Base-by-base conservation (phyloP, 2,797 vertebrate species). In the Todus mexicanus region DNA sequence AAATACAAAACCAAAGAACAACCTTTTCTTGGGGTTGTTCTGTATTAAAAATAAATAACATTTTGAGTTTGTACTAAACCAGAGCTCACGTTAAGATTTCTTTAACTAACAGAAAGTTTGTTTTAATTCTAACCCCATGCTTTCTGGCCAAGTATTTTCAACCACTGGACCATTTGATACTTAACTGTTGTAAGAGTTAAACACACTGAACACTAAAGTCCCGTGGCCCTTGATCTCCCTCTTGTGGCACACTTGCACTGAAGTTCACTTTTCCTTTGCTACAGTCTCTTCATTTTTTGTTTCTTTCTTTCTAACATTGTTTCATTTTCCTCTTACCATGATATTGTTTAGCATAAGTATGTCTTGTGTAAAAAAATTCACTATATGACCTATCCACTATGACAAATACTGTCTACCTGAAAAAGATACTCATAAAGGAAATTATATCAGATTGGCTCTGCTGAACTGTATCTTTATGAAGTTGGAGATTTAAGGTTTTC, bases 191-290 rank as follows among this genome's bases (percentile, higher is more conserved):
- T 14, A 60, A 18, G 31, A 63, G 27, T 31, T 18, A 20, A 65
- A 11, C 26, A 26, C 45, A 7, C 20, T 16, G 51, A 63, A 29
- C 4, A 1, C 11, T 35, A 1, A 43, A 63, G 37, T 81, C 43
- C 70, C 42, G 38, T 4, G 11, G 64, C 48, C 43, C 63, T 83
- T 84, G 43, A 47, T 89, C 92, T 94, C 95, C 96, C 93, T 93
- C 96, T 96, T 95, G 94, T 95, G 96, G 94, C 70, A 7, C 5
- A 14, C 18, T 74, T 51, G 20, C 54, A 56, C 13, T 31, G 61
- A 69, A 72, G 13, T 64, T 89, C 60, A 40, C 35, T 59, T 71
- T 84, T 77, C 53, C 57, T 18, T 69, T 47, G 11, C 60, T 68
- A 26, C 22, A 66, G 15, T 13, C 9, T n/a, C 40, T n/a, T 68